Conservation (phyloP, 1,140 invertebrate genomes). For the Hesperophylax magnus region DNA sequence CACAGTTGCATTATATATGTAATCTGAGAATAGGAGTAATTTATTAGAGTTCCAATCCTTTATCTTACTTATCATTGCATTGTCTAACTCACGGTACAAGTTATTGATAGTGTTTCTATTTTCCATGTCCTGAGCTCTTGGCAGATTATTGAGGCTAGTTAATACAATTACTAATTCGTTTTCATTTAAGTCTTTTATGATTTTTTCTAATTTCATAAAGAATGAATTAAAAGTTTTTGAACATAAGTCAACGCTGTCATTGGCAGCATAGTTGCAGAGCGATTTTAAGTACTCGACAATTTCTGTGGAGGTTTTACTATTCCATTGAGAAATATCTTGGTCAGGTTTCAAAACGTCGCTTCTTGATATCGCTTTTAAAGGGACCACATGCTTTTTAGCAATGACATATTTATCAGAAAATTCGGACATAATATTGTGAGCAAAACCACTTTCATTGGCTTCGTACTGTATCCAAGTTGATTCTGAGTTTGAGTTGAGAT, state of each 20-base stretch:
- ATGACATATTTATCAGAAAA: conserved; percentile 37
- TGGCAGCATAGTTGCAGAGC: conserved; percentile 62
- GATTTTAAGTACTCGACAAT: conserved; percentile 62
- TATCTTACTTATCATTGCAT: conserved; percentile 67
- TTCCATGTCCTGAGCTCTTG: conserved; percentile 58
- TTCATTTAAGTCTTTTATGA: conserved; percentile 64
- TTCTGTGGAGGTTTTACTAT: conserved; percentile 38
- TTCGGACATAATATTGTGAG: conserved; percentile 60
- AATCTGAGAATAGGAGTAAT: conserved; percentile 68
- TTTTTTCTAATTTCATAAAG: conserved; percentile 63
- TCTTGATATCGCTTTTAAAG: conserved; percentile 21
- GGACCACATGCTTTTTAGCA: not conserved
- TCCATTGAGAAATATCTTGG: conserved; percentile 50
- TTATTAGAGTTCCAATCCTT: conserved; percentile 62
- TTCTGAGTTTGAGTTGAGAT: too few relatives aligned
- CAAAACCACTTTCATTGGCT: conserved; percentile 62
- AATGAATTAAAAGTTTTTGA: conserved; percentile 63
- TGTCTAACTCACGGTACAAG: conserved; percentile 70
- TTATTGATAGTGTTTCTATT: conserved; percentile 67
- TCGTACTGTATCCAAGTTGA: conserved; percentile 21
- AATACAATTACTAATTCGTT: conserved; percentile 64
- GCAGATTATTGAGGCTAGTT: conserved; percentile 61
- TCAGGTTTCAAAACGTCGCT: conserved; percentile 18
- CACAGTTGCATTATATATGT: conserved; percentile 67
- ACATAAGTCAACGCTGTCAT: conserved; percentile 59